These are phyloP conservation scores for Sterrhoptilus dennistouni DNA, from an alignment of 2,113 vertebrate species.

Conservation along the genomic window DNA sequence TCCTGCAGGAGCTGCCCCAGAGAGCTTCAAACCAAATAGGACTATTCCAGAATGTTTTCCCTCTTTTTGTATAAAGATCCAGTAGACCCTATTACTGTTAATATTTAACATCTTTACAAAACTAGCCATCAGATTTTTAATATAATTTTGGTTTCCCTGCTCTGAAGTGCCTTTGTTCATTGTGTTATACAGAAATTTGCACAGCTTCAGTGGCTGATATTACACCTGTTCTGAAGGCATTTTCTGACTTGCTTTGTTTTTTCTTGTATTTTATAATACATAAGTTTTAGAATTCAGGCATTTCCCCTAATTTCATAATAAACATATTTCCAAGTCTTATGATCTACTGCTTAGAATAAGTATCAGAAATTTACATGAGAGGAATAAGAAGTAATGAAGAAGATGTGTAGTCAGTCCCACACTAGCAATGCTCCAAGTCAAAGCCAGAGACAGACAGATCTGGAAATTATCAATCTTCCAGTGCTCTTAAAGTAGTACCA, in stretches of 20 bases:
- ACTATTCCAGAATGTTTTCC: not conserved
- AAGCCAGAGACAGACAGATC: not conserved
- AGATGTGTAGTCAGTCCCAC: not conserved
- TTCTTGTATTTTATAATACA: not conserved
- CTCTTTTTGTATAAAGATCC: not conserved
- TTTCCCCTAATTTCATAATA: not conserved
- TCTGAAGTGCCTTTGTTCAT: not conserved
- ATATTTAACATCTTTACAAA: not conserved
- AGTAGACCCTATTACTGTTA: not conserved
- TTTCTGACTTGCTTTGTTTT: not conserved
- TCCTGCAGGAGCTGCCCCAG: not conserved
- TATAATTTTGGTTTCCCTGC: not conserved
- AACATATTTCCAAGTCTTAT: not conserved
- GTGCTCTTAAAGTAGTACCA: not conserved
- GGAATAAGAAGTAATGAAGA: not conserved
- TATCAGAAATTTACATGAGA: not conserved
- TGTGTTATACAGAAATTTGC: not conserved
- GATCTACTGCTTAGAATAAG: not conserved
- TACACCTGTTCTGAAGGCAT: not conserved
- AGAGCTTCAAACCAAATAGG: not conserved
- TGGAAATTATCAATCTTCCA: not conserved
- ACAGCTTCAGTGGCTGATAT: not conserved
- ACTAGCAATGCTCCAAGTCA: not conserved
- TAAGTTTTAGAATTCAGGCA: not conserved
- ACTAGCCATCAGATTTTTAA: not conserved